Conservation (phyloP, 64 coral and sea anemone species). For the Dendronephthya gigantea region DNA sequence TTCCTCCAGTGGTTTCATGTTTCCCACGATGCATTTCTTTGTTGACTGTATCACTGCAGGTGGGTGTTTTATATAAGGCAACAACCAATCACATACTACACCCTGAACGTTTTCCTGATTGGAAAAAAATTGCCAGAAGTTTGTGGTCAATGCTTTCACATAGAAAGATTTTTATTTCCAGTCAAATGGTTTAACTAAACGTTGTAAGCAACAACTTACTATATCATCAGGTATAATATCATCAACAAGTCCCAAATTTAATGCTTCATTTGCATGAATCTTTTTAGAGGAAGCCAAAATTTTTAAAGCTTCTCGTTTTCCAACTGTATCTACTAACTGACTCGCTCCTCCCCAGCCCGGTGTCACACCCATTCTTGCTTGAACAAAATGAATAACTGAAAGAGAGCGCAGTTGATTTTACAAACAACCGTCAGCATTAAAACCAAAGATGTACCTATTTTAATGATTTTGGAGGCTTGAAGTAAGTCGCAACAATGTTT, state of each 20-base stretch:
- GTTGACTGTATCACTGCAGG: constrained; percentile 54
- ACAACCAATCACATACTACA: constrained; percentile 36
- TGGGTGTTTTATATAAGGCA: constrained; percentile 45
- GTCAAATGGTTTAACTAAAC: too few relatives aligned
- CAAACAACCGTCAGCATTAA: too few relatives aligned
- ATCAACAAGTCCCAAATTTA: constrained; percentile 63
- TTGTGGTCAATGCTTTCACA: too few relatives aligned
- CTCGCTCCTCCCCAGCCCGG: constrained; percentile 87
- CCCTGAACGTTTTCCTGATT: constrained; percentile 30
- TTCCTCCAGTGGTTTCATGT: constrained; percentile 21
- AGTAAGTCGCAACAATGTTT: too few relatives aligned
- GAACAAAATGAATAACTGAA: constrained; percentile 69
- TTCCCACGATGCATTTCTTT: constrained; percentile 50
- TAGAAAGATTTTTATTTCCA: too few relatives aligned
- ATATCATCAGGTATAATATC: constrained; percentile 34
- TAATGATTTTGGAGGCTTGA: too few relatives aligned
- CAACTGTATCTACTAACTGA: constrained; percentile 50
- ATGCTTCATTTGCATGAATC: constrained; percentile 39
- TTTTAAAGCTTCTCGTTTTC: constrained; percentile 53
- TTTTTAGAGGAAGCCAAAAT: constrained; percentile 47
- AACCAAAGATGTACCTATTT: too few relatives aligned
- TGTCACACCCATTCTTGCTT: constrained; percentile 72
- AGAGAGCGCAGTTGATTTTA: background rate
- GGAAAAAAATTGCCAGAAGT: background rate
- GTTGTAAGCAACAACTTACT: constrained; percentile 20